Conservation (phyloP, 2,888 invertebrate genomes). For the Creontiades dilutus region DNA sequence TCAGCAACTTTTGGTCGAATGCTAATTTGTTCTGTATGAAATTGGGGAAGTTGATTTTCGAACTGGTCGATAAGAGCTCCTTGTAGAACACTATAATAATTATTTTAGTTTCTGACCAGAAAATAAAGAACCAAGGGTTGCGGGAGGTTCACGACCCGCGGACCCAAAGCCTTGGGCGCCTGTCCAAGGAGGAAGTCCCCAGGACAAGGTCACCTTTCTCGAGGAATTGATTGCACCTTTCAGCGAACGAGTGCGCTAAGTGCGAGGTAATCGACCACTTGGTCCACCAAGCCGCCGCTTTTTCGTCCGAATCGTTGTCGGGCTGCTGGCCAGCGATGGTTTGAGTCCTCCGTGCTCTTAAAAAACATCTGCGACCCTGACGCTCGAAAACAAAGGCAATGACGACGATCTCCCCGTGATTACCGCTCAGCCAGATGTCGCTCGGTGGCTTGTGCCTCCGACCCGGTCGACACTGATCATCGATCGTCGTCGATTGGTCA, state of each 20-base stretch:
- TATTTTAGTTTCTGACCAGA: too few relatives aligned
- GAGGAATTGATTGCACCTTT: not conserved
- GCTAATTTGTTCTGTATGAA: too few relatives aligned
- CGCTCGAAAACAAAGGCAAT: not conserved
- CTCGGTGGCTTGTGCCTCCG: not conserved
- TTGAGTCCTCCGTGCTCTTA: not conserved
- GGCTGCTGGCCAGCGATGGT: not conserved
- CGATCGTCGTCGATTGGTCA: not conserved
- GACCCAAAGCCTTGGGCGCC: not conserved
- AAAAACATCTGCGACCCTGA: not conserved
- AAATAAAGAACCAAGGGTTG: too few relatives aligned
- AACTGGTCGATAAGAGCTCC: too few relatives aligned
- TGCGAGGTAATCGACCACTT: not conserved
- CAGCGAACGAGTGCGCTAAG: not conserved
- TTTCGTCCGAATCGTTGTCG: not conserved
- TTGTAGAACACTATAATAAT: too few relatives aligned
- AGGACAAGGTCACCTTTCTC: not conserved
- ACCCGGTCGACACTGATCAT: not conserved
- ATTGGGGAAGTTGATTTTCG: too few relatives aligned
- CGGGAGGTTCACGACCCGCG: not conserved
- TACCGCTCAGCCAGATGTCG: not conserved
- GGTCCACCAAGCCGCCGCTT: too few relatives aligned
- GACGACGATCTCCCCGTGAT: not conserved
- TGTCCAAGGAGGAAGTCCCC: not conserved
- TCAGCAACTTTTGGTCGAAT: too few relatives aligned